phyloP scores from a whole-genome alignment of 2,797 vertebrate species.

The Chelidonichthys spinosus region DNA sequence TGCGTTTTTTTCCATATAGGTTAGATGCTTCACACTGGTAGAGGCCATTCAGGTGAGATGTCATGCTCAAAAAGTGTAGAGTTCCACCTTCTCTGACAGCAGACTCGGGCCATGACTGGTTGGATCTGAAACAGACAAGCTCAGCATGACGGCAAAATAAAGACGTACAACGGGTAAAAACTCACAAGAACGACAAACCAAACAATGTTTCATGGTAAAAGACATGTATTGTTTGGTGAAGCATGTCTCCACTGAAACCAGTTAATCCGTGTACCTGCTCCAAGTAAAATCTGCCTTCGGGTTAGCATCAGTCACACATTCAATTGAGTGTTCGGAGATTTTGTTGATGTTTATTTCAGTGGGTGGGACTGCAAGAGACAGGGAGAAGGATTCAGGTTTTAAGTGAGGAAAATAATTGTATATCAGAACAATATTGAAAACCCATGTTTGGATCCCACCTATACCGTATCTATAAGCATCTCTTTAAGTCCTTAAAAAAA shows the following conservation, averaged over 20 bases:
- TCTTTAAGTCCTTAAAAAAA: too few species aligned
- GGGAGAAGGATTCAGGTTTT: background rate
- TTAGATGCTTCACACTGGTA: slow-evolving; percentile 72
- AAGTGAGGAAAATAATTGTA: background rate
- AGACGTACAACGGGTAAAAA: background rate
- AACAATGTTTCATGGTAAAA: background rate
- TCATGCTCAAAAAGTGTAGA: slow-evolving; percentile 35
- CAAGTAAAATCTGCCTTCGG: slow-evolving; percentile 61
- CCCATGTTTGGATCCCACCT: background rate
- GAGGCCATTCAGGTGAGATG: slow-evolving; percentile 47
- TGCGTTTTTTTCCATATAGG: slow-evolving; percentile 5
- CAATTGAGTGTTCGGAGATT: slow-evolving; percentile 2
- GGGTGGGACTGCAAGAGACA: slow-evolving; percentile 60
- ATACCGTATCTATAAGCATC: too few species aligned
- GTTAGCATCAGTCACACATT: slow-evolving; percentile 62
- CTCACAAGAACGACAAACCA: background rate
- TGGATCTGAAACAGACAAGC: slow-evolving; percentile 34
- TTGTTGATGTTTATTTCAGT: slow-evolving; percentile 14
- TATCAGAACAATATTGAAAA: background rate
- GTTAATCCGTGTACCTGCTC: slow-evolving; percentile 61
- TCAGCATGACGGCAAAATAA: background rate
- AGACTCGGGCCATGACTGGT: background rate
- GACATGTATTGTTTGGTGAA: background rate
- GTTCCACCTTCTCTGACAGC: slow-evolving; percentile 27
- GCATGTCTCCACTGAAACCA: background rate